A percentile compares a stretch with the other conserved stretches of the same genome.
Evolutionary conservation across 2,113 vertebrate genomes (phyloP).

Genomic region (Gulo gulo): DNA sequence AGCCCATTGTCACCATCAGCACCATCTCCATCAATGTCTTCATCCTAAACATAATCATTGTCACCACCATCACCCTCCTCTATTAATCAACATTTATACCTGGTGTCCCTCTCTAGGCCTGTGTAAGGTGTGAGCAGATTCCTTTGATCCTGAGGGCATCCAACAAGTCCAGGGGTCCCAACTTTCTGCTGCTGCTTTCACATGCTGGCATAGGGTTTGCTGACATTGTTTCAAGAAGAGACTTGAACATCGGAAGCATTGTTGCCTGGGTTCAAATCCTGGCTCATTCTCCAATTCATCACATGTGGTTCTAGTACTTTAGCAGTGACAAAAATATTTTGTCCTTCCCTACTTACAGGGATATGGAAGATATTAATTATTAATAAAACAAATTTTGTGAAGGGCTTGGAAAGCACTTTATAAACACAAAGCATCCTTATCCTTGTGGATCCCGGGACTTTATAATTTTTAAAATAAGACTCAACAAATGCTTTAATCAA

Average conservation of each 20-base stretch:
- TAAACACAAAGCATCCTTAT: neutral
- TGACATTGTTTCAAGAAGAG: neutral
- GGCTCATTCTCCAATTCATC: neutral
- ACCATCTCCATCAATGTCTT: too few species aligned
- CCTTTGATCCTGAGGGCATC: neutral
- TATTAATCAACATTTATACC: neutral
- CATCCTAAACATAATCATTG: fast-evolving
- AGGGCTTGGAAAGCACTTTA: neutral
- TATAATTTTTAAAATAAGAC: neutral
- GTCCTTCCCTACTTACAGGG: neutral
- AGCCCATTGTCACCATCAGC: fast-evolving
- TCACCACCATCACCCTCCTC: neutral
- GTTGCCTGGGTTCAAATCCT: neutral
- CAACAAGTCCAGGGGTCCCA: neutral
- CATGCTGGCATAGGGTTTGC: fast-evolving
- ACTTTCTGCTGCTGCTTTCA: neutral
- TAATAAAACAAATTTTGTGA: neutral
- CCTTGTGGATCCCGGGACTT: neutral
- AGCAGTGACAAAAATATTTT: neutral
- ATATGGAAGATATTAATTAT: neutral
- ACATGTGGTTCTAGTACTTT: fast-evolving
- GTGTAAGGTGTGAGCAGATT: fast-evolving
- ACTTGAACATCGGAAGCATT: fast-evolving
- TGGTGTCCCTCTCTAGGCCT: neutral
- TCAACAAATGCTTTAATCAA: constrained; percentile 36